These are phyloP conservation scores for Montipora capitata DNA, from an alignment of 92 coral and sea anemone species.

Conservation along the genomic window DNA sequence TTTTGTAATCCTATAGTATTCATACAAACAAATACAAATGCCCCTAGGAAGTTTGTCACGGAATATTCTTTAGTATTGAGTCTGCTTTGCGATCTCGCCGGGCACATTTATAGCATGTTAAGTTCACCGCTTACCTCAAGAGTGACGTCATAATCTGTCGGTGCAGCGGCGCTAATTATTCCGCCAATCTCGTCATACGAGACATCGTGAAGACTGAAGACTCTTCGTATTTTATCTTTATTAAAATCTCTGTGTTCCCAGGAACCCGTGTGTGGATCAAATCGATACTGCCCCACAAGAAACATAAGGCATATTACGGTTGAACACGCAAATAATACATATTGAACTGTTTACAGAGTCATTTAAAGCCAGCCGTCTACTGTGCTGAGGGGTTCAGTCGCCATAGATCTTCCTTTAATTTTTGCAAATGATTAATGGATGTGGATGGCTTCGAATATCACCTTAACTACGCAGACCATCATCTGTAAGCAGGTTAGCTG, in stretches of 20 bases:
- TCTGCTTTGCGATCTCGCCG: not conserved
- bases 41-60: too few species aligned
- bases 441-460: not conserved
- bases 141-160: constrained; percentile 14
- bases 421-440: too few species aligned
- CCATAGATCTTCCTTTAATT: too few species aligned
- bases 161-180: constrained; percentile 38
- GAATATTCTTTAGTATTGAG: too few species aligned
- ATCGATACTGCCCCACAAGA: constrained; percentile 62
- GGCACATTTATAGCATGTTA: too few species aligned
- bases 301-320: not conserved
- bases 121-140: constrained; percentile 24
- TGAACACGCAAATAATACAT: too few species aligned
- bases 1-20: too few species aligned
- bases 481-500: not conserved
- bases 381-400: too few species aligned
- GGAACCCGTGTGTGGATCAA: constrained; percentile 82
- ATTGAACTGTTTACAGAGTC: too few species aligned
- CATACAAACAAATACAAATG: too few species aligned
- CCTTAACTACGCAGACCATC: not conserved
- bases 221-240: constrained; percentile 4
- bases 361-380: too few species aligned
- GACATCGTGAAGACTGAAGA: constrained; percentile 82
- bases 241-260: constrained; percentile 81
- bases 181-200: constrained; percentile 73